phyloP scores from a whole-genome alignment of 2,113 vertebrate species.

The Vulpes ferrilata region DNA sequence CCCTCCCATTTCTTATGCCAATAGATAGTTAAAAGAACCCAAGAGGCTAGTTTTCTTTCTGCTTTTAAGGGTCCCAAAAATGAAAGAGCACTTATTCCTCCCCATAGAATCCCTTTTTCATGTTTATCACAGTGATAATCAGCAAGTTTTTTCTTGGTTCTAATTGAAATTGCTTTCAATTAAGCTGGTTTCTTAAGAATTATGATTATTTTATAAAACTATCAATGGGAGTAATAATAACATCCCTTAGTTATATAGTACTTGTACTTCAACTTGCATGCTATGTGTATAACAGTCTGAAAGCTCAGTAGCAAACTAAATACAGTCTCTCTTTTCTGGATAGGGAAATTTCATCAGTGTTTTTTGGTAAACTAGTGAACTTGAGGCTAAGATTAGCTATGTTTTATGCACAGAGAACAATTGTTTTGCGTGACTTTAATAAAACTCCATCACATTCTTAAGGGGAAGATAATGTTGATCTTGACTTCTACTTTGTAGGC shows the following conservation, averaged over 20 bases:
- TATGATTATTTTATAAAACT: neutral
- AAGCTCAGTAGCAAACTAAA: neutral
- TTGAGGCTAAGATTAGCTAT: neutral
- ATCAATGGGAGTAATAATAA: neutral
- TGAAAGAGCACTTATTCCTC: neutral
- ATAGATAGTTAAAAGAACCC: constrained; percentile 1
- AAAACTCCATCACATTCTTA: neutral
- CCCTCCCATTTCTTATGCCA: neutral
- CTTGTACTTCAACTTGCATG: neutral
- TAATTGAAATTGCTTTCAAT: constrained; percentile 24
- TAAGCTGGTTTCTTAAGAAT: constrained; percentile 21
- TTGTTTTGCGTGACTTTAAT: neutral
- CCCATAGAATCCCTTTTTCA: constrained; percentile 16
- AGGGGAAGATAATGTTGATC: neutral
- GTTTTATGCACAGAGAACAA: neutral
- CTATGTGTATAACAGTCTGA: neutral
- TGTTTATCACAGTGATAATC: neutral
- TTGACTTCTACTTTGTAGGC: neutral
- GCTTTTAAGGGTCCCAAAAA: neutral
- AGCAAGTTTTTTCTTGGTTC: neutral
- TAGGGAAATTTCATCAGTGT: neutral
- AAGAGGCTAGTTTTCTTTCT: neutral
- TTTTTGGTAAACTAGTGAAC: neutral
- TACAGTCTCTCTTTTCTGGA: neutral
- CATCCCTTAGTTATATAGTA: neutral